Base-by-base conservation (phyloP, 2,888 invertebrate genomes). In the Baronia brevicornis region DNA sequence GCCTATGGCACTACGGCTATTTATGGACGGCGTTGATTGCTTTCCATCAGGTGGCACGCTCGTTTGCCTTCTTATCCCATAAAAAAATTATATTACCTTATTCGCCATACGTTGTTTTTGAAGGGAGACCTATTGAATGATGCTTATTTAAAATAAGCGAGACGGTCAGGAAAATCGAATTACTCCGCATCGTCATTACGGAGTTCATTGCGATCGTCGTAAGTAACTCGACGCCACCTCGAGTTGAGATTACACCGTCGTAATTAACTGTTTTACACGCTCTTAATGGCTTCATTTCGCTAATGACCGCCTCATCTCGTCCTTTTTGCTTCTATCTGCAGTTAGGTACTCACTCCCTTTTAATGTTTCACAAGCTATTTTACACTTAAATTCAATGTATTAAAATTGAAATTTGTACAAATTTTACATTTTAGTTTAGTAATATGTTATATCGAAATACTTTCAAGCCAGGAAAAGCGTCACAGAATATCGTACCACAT, bases 181-280 rank as follows among this genome's bases (percentile, higher is more conserved):
- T 35, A 30, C 26, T 12, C 22, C 29, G 30, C 31, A 34, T 30
- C 29, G 27, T 29, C 24, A 27, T 34, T 37, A 36, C 21, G 7
- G 30, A 13, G 28, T 24, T 15, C 15, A 29, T 33, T 25, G 37
- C 32, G 37, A 15, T 11, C 22, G 25, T 12, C 27, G 17, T 21
- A 31, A 27, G 19, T 13, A 22, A 30, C 9, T 12, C 28, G 23
- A 18, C 29, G 51, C 52, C 57, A 52, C 48, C 54, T 56, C 51
- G 52, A 50, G 51, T 45, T 45, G 60, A 67, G 65, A 73, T 67
- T 66, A 63, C 59, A 41, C 43, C 47, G 36, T 32, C 54, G 63
- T 77, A 77, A 80, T 82, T 78, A 79, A 69, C 78, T 78, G 73
- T 72, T 79, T 80, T 79, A 79, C 78, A 72, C 73, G 66, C 71